phyloP scores from a whole-genome alignment of 1,140 invertebrate species.

The Ips typographus region DNA sequence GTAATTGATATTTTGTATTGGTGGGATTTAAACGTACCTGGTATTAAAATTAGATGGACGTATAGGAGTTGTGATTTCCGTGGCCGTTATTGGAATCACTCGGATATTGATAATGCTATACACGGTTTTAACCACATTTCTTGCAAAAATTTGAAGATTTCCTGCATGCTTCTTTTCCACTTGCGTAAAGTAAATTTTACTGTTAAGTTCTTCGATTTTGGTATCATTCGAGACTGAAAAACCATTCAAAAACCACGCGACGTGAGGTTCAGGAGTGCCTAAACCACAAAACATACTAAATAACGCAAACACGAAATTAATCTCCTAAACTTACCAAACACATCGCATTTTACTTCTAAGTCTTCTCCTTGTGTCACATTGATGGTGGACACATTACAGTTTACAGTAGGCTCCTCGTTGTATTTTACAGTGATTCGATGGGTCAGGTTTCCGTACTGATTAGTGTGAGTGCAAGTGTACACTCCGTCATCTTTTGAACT shows the following conservation, averaged over 20 bases:
- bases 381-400: constrained; percentile 58
- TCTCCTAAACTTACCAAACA: constrained; percentile 54
- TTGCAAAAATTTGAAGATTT: constrained; percentile 86
- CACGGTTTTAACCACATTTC: constrained; percentile 75
- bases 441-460: constrained; percentile 53
- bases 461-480: constrained; percentile 66
- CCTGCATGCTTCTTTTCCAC: constrained; percentile 82
- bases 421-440: constrained; percentile 56
- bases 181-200: constrained; percentile 57
- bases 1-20: not conserved
- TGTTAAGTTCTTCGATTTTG: constrained; percentile 54
- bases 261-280: constrained; percentile 64
- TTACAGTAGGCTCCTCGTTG: constrained; percentile 63
- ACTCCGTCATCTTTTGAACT: constrained; percentile 65
- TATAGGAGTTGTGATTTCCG: constrained; percentile 23
- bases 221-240: constrained; percentile 61
- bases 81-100: constrained; percentile 62
- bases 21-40: not conserved
- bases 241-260: constrained; percentile 86
- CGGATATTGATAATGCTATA: constrained; percentile 64
- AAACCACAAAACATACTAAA: constrained; percentile 7
- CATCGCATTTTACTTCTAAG: constrained; percentile 65
- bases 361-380: constrained; percentile 66
- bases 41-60: not conserved
- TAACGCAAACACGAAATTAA: not conserved